These are phyloP conservation scores for Empidonax traillii DNA, from an alignment of 2,113 vertebrate genomes.

Conservation along the genomic window DNA sequence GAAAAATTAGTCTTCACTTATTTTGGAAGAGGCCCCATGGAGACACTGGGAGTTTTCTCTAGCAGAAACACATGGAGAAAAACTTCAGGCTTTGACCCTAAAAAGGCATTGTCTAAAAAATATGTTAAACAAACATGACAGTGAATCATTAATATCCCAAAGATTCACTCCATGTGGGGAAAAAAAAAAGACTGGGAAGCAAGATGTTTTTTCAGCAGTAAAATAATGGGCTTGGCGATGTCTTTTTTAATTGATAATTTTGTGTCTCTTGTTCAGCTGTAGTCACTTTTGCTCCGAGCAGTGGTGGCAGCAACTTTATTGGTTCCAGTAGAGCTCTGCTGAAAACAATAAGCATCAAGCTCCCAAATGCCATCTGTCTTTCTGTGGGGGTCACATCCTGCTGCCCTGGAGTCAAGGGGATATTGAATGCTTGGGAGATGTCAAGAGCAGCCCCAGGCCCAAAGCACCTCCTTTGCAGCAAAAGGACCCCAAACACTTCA, in stretches of 20 bases:
- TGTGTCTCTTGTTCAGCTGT: slow-evolving; percentile 32
- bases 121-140: slow-evolving; percentile 36
- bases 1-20: slow-evolving; percentile 16
- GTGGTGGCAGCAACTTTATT: not conserved
- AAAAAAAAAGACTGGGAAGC: not conserved
- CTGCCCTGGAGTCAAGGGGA: not conserved
- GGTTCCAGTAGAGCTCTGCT: slow-evolving; percentile 22
- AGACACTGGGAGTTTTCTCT: slow-evolving; percentile 21
- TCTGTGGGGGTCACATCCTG: not conserved
- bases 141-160: slow-evolving; percentile 15
- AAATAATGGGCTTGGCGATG: slow-evolving; percentile 1
- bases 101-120: slow-evolving; percentile 48
- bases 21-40: not conserved
- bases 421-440: not conserved
- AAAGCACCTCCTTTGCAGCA: not conserved
- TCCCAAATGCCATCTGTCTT: not conserved
- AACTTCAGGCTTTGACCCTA: slow-evolving; percentile 42
- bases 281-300: slow-evolving; percentile 21
- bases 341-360: slow-evolving; percentile 34
- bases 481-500: not conserved
- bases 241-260: slow-evolving; percentile 43
- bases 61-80: slow-evolving; percentile 23
- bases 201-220: slow-evolving; percentile 12
- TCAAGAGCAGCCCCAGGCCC: not conserved
- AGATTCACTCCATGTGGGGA: slow-evolving; percentile 25